Base-by-base conservation (phyloP, 2,113 vertebrate species). In the Lichenostomus cassidix region DNA sequence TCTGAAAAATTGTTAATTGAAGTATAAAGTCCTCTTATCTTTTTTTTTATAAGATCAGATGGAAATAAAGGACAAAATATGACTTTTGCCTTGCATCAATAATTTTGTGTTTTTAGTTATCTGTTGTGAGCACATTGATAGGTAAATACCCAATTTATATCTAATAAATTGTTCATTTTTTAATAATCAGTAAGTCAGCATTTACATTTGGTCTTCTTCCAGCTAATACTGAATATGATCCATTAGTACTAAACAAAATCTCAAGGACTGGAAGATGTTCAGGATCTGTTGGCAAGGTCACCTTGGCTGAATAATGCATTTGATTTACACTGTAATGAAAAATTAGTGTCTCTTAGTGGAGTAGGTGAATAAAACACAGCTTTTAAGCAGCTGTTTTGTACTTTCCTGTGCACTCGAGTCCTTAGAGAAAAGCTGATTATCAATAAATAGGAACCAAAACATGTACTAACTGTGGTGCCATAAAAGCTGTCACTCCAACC, bases 181-280 rank as follows among this genome's bases (percentile, higher is more conserved):
- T 88, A 68, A 79, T 60, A 87, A 87, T 20, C 10, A 9, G 67
- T 53, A 92, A 76, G 35, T 75, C 83, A 90, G 79, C 47, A 95
- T 83, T 88, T 90, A 63, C 18, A 65, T 93, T 95, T 82, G 83
- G 49, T 60, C 31, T 90, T 94, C 60, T 56, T 94, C 80, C 92
- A 95, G 73, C 64, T 81, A 69, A 89, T 68, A 68, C 10, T 75
- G 80, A 87, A 42, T 78, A 74, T 47, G 52, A 77, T 92, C 44
- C 50, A 47, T 81, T 83, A 83, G 64, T 80, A 67, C 39, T 49
- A 89, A 95, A 89, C 35, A 93, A 96, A 91, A 81, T 86, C 86
- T 64, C 86, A 97, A 89, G 80, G 89, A 80, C 94, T 92, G 56
- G 69, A 93, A 94, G 33, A 84, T 81, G 70, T 74, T 96, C 80